Conservation (phyloP, 2,797 vertebrate genomes). For the Paguma larvata region DNA sequence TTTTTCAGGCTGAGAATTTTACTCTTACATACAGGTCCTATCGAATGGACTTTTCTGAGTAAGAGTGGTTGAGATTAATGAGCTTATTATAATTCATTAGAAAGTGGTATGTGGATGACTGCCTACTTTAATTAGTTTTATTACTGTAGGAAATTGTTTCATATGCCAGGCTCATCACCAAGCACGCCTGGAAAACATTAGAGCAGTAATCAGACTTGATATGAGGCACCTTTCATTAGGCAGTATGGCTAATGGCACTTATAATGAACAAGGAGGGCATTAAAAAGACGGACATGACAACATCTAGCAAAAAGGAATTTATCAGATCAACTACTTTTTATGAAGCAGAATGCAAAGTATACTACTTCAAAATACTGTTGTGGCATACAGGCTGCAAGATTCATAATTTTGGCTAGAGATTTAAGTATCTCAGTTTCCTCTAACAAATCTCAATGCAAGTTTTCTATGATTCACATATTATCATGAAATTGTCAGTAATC, state of each 20-base stretch:
- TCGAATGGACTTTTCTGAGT: constrained; percentile 75
- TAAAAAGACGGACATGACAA: constrained; percentile 78
- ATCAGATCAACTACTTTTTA: constrained; percentile 77
- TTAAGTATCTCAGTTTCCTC: neutral
- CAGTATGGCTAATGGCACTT: constrained; percentile 83
- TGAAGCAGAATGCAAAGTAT: neutral
- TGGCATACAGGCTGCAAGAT: neutral
- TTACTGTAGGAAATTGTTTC: constrained; percentile 90
- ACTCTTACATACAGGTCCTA: constrained; percentile 72
- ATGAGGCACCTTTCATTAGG: constrained; percentile 85
- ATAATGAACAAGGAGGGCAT: constrained; percentile 79
- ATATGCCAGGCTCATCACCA: constrained; percentile 88
- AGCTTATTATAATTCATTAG: constrained; percentile 90
- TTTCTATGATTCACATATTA: neutral
- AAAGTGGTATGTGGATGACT: constrained; percentile 89
- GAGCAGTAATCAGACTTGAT: constrained; percentile 86
- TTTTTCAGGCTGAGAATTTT: constrained; percentile 71
- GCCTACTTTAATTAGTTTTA: constrained; percentile 91
- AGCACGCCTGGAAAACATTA: constrained; percentile 88
- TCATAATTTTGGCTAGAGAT: neutral
- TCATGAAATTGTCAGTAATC: constrained; percentile 4
- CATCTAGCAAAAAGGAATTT: constrained; percentile 75
- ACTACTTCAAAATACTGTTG: neutral
- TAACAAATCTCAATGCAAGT: neutral
- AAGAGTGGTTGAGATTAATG: constrained; percentile 87